phyloP scores from a whole-genome alignment of 2,797 vertebrate species.

The Notoglanidium macrostoma region DNA sequence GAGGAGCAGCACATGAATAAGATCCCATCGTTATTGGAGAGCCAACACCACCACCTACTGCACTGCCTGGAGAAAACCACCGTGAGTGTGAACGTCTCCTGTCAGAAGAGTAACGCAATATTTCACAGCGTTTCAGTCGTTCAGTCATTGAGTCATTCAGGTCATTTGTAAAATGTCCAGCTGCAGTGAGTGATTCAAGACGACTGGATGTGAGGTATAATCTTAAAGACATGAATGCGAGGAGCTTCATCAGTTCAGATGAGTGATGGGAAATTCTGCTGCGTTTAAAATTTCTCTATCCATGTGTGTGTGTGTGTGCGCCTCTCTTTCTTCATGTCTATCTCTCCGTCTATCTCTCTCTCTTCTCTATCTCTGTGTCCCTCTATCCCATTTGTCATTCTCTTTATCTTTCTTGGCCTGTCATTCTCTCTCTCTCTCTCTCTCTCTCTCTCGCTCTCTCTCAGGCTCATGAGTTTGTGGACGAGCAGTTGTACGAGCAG shows the following conservation, averaged over 20 bases:
- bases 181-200: not conserved
- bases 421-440: not conserved
- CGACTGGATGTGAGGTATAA: not conserved
- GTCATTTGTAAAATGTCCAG: not conserved
- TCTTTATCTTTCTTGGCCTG: not conserved
- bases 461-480: slow-evolving; percentile 97
- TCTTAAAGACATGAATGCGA: not conserved
- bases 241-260: not conserved
- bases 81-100: slow-evolving; percentile 75
- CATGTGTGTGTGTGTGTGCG: not conserved
- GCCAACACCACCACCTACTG: slow-evolving; percentile 98
- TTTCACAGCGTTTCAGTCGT: not conserved
- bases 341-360: not conserved
- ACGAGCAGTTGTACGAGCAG: slow-evolving; percentile 92
- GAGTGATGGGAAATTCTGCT: not conserved
- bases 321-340: not conserved
- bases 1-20: slow-evolving; percentile 83
- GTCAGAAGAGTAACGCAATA: not conserved
- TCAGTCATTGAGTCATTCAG: not conserved
- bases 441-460: not conserved
- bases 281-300: not conserved
- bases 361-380: not conserved
- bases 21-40: slow-evolving; percentile 85
- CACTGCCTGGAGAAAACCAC: slow-evolving; percentile 98
- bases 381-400: not conserved